phyloP scores from a whole-genome alignment of 2,797 vertebrate species.

The Leuciscus waleckii region DNA sequence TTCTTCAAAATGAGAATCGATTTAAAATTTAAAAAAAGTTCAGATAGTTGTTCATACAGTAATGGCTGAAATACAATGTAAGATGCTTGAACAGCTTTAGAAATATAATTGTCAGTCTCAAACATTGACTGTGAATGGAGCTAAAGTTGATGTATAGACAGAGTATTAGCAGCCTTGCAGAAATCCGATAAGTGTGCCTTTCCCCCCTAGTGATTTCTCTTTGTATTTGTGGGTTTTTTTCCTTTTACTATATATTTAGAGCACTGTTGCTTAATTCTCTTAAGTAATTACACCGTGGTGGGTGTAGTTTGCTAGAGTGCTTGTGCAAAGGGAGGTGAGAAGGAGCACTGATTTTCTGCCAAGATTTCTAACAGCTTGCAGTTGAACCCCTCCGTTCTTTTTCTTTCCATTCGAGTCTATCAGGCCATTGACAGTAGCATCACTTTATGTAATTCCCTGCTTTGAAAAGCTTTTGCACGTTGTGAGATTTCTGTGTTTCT shows the following conservation, averaged over 20 bases:
- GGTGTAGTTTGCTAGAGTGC: slow-evolving; percentile 67
- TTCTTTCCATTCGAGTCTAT: slow-evolving; percentile 74
- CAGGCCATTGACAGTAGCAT: slow-evolving; percentile 84
- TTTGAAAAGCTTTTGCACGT: slow-evolving; percentile 84
- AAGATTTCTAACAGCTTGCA: slow-evolving; percentile 73
- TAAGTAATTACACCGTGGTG: slow-evolving; percentile 69
- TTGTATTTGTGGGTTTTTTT: slow-evolving; percentile 58
- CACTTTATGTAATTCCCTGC: slow-evolving; percentile 86
- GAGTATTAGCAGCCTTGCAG: slow-evolving; percentile 67
- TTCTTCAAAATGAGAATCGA: not conserved
- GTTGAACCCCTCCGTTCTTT: slow-evolving; percentile 58
- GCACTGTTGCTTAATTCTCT: slow-evolving; percentile 67
- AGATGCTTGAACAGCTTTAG: not conserved
- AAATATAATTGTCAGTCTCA: not conserved
- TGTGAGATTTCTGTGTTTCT: slow-evolving; percentile 78
- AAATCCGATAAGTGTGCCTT: slow-evolving; percentile 31
- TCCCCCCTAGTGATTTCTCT: slow-evolving; percentile 22
- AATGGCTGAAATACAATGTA: not conserved
- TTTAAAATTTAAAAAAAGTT: not conserved
- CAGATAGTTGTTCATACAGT: not conserved
- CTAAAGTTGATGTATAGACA: slow-evolving; percentile 57
- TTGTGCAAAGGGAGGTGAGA: slow-evolving; percentile 65
- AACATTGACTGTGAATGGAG: not conserved
- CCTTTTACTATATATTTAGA: slow-evolving; percentile 67
- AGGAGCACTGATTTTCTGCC: slow-evolving; percentile 69